Base-by-base conservation (phyloP, 2,888 invertebrate genomes). In the Hyles lineata region DNA sequence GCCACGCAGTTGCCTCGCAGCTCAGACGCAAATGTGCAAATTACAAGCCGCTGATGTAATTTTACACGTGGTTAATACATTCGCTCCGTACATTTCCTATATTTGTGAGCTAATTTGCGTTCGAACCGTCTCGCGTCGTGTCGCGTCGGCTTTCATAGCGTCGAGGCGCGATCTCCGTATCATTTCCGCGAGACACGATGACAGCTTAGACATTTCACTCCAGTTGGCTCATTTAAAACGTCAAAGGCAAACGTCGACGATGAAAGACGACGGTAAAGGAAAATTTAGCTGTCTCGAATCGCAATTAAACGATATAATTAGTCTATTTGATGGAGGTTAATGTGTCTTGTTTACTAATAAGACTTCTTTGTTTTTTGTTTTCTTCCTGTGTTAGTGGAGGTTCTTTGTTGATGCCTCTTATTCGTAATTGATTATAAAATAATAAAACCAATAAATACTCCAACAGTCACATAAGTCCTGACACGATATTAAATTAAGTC, bases 111-210 rank as follows among this genome's bases (percentile, higher is more conserved):
- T 77, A 76, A 75, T 77, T 79, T 77, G 74, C 74, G 71, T 75
- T 77, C 69, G 73, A 73, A 73, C 72, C 55, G 63, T n/a, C n/a
- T n/a, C n/a, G n/a, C n/a, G n/a, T n/a, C n/a, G n/a, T n/a, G n/a
- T 72, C 71, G 70, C 63, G 72, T 73, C 43, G 60, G 23, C 55
- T 72, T 59, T 43, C 59, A 59, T 23, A 25, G 17, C 63, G 32
- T 5, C n/a, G 55, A 55, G 15, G 32, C 17, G 58, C 17, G 72
- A 72, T 63, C 21, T 60, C 74, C 77, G 77, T 79, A 82, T 85
- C 78, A 82, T 83, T 82, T 86, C 80, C 85, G 81, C 75, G 72
- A 69, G 75, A 72, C 78, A 71, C 75, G 74, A 63, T 72, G 76
- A 76, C 76, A 70, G 72, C 71, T 74, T 72, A 74, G 74, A 77